phyloP scores from a whole-genome alignment of 2,113 vertebrate species.

The Psittacara wagleri region DNA sequence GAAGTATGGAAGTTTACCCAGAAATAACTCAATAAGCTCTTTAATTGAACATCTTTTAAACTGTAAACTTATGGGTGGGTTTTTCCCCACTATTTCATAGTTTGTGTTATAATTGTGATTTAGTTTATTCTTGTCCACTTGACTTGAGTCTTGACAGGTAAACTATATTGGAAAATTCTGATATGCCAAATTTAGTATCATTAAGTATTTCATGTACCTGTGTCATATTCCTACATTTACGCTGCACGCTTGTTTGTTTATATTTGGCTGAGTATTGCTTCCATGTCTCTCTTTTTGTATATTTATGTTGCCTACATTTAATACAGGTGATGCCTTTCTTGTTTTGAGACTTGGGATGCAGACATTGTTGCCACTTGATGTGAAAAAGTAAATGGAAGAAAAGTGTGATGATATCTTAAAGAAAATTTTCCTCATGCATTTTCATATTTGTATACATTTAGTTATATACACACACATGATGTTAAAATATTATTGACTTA shows the following conservation, averaged over 20 bases:
- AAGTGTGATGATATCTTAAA: background rate
- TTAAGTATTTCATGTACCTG: background rate
- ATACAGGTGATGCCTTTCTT: background rate
- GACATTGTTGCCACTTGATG: background rate
- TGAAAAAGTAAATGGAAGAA: background rate
- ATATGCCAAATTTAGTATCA: background rate
- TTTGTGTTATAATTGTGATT: background rate
- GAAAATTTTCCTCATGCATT: background rate
- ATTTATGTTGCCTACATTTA: background rate
- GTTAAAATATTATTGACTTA: background rate
- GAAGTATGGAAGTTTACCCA: background rate
- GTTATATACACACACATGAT: background rate
- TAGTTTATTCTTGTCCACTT: background rate
- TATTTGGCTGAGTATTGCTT: background rate
- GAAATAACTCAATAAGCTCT: background rate
- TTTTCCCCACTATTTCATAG: background rate
- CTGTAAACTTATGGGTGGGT: accelerated
- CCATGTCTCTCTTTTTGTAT: background rate
- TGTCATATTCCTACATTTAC: background rate
- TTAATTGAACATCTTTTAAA: background rate
- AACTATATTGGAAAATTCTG: background rate
- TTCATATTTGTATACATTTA: background rate
- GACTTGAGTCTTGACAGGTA: background rate
- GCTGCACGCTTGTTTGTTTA: background rate
- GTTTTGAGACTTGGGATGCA: background rate